Evolutionary conservation across 2,797 vertebrate genomes (phyloP).

Genomic region (Denticeps clupeoides): DNA sequence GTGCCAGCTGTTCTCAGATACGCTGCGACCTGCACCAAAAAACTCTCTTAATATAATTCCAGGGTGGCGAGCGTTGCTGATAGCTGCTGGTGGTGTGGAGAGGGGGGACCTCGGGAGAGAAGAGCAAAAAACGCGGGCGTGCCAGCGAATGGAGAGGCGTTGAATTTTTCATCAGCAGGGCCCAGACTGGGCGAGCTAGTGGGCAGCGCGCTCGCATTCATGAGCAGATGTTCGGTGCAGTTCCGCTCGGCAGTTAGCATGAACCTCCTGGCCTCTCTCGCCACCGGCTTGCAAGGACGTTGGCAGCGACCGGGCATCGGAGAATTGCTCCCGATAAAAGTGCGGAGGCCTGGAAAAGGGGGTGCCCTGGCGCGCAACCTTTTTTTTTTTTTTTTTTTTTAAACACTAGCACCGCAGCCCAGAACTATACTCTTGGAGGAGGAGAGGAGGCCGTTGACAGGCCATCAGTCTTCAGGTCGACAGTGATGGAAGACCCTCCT

Average conservation of each 20-base stretch:
- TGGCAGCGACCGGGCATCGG: conserved; percentile 81
- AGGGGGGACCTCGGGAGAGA: conserved; percentile 88
- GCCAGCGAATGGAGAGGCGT: conserved; percentile 83
- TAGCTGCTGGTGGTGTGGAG: no score
- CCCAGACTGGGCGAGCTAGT: conserved; percentile 71
- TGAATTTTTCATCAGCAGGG: conserved; percentile 97
- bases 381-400: conserved; percentile 39
- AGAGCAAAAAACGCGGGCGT: conserved; percentile 93
- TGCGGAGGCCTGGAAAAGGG: conserved; percentile 40
- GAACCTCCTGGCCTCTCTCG: conserved; percentile 90
- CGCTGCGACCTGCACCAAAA: conserved; percentile 71
- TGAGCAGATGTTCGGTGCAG: conserved; percentile 99
- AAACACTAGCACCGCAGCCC: conserved; percentile 63
- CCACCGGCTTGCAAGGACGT: conserved; percentile 85
- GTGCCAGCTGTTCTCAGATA: conserved; percentile 98
- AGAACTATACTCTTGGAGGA: conserved; percentile 56
- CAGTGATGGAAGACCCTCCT: conserved; percentile 60
- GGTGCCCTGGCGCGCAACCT: conserved; percentile 40
- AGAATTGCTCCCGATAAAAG: conserved; percentile 64
- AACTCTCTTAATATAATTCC: conserved; percentile 99
- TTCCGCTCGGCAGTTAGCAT: conserved; percentile 85
- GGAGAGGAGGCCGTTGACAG: conserved; percentile 53
- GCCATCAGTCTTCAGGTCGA: conserved; percentile 70
- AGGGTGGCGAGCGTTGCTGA: no score
- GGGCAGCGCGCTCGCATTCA: conserved; percentile 94